phyloP scores from a whole-genome alignment of 2,113 vertebrate genomes.

The Tyrannus savana region DNA sequence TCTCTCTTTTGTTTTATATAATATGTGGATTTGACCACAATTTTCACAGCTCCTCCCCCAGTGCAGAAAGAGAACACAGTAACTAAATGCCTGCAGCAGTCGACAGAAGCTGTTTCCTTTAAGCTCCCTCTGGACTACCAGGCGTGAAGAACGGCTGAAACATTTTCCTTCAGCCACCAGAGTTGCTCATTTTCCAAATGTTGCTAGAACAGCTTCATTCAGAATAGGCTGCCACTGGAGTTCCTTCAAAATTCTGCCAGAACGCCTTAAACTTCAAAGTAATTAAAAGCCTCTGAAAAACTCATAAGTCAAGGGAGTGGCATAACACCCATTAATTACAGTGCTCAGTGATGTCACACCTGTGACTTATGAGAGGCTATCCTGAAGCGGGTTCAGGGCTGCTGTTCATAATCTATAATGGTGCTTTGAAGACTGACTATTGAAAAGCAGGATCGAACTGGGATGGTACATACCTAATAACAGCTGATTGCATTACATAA shows the following conservation, averaged over 20 bases:
- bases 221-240: neutral
- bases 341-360: conserved; percentile 19
- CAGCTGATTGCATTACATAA: neutral
- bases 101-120: neutral
- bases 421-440: neutral
- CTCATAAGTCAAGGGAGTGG: neutral
- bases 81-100: conserved; percentile 34
- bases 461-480: neutral
- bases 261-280: conserved; percentile 42
- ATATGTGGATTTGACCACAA: neutral
- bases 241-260: conserved; percentile 42
- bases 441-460: neutral
- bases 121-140: conserved; percentile 4
- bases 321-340: conserved; percentile 28
- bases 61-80: neutral
- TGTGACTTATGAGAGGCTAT: conserved; percentile 19
- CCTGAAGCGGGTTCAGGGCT: conserved; percentile 12
- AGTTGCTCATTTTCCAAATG: neutral
- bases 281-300: conserved; percentile 44
- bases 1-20: neutral
- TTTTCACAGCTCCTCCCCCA: conserved; percentile 42
- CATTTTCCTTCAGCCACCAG: neutral
- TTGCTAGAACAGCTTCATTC: neutral
- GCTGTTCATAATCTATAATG: neutral
- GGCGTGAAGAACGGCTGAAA: neutral